Evolutionary conservation across 2,888 invertebrate genomes (phyloP), one percentile per base, ranked within the genome.

Genomic region (Griposia aprilina): DNA sequence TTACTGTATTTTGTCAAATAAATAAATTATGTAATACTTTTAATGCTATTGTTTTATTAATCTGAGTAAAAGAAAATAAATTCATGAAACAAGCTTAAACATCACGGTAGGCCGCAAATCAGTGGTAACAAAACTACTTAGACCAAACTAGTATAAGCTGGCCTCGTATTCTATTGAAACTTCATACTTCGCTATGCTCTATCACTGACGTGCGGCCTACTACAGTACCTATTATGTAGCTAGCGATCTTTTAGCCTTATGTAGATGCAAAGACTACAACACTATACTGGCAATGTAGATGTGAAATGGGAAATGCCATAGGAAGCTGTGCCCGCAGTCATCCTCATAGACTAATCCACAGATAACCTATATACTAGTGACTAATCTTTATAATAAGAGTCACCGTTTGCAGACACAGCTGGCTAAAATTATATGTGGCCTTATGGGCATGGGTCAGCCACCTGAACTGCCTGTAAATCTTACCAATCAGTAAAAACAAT

Each of bases 11-110:
- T 72, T 81, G 20, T 81, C 55, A 48, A 68, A 70, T 52, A 62
- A 70, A 82, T 78, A 62, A 73, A 78, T 74, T 48, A 78, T 45
- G 17, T 59, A 26, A 17, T 60, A 67, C 30, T 2, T 66, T 20
- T 0, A 7, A n/a, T 17, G 20, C 23, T 45, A 20, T 55, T 70
- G 65, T 81, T 76, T 81, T n/a, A 81, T 76, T 81, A 17, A 26
- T 7, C 17, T 6, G 6, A 48, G n/a, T 11, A 17, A 13, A 36
- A 30, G 5, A 15, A 50, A 30, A 30, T 30, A 48, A 66, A 66
- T 66, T 26, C 13, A 48, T 20, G 45, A 66, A 65, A 10, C 41
- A 41, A 11, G 17, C n/a, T n/a, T 15, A 23, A 2, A 15, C 15
- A n/a, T n/a, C n/a, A n/a, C 41, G 23, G 8, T 41, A 41, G 36